Evolutionary conservation across 1,140 invertebrate species (phyloP), one percentile per base, ranked within the genome.

Genomic region (Caenorhabditis elegans): DNA sequence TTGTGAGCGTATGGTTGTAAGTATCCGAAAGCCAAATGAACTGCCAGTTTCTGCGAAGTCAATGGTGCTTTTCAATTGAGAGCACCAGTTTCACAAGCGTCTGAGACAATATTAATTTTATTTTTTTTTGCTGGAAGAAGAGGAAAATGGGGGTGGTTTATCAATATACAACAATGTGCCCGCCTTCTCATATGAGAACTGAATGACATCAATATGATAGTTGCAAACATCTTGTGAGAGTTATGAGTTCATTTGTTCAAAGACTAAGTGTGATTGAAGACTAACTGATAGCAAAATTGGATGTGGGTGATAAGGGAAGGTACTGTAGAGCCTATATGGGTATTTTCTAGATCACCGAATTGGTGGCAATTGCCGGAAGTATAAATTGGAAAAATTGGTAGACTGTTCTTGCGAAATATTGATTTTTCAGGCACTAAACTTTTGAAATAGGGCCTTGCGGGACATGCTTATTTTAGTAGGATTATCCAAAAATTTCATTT

Each of bases 201-300:
- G 60, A 70, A n/a, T 70, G 60, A 70, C 34, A 70, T 70, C 60
- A 70, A 8, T 43, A n/a, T n/a, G n/a, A n/a, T n/a, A 6, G 10
- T 70, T 70, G 55, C 55, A 65, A 65, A 22, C 15, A 34, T 36
- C 31, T 65, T 65, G 55, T 65, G 55, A 70, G n/a, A 26, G 34
- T 31, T 31, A 70, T 60, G 31, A n/a, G 26, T 34, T 60, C 2
- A 31, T 13, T 34, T 34, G 53, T 3, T 22, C 28, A 60, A 34
- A 39, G 26, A 70, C 2, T 70, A 34, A 39, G 6, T 22, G 6
- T 26, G 13, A 55, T 26, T 6, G 22, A 55, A 55, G 3, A 3
- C 13, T 8, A 55, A 55, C 51, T 6, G 10, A 55, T 26, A 55
- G 8, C n/a, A 13, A 11, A 55, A 55, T 26, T 26, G 51, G 10